Conservation (phyloP, 2,113 vertebrate genomes). For the Penelope pileata region DNA sequence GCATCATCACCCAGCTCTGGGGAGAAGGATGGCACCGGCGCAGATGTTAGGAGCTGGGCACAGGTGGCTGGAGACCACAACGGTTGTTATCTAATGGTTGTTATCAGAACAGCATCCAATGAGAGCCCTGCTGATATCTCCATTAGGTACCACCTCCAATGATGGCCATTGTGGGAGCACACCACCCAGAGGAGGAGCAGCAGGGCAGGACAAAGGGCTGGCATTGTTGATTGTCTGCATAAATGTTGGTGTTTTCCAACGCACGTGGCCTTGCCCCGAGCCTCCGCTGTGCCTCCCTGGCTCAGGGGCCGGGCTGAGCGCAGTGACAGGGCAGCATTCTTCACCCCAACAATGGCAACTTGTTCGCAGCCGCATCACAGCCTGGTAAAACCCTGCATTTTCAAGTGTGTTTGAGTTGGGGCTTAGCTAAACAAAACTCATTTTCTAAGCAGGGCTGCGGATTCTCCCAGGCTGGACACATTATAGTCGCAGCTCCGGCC, state of each 20-base stretch:
- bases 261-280: background rate
- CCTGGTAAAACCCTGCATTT: background rate
- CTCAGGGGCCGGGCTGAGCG: background rate
- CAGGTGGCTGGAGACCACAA: fast-evolving
- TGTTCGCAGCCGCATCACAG: background rate
- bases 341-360: background rate
- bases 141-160: background rate
- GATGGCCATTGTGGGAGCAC: background rate
- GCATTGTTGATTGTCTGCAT: background rate
- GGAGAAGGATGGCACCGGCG: background rate
- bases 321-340: background rate
- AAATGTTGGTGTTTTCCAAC: background rate
- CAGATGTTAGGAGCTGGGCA: background rate
- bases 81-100: fast-evolving
- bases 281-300: fast-evolving
- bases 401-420: conserved; percentile 53
- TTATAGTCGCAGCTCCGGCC: background rate
- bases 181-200: background rate
- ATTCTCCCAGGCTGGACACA: background rate
- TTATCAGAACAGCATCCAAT: background rate
- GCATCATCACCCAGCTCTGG: background rate
- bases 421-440: conserved; percentile 67
- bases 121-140: background rate
- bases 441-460: conserved; percentile 10
- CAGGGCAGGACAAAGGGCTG: background rate